Evolutionary conservation across 2,113 vertebrate genomes (phyloP), one percentile per base, ranked within the genome.

Genomic region (Calyptomena viridis): DNA sequence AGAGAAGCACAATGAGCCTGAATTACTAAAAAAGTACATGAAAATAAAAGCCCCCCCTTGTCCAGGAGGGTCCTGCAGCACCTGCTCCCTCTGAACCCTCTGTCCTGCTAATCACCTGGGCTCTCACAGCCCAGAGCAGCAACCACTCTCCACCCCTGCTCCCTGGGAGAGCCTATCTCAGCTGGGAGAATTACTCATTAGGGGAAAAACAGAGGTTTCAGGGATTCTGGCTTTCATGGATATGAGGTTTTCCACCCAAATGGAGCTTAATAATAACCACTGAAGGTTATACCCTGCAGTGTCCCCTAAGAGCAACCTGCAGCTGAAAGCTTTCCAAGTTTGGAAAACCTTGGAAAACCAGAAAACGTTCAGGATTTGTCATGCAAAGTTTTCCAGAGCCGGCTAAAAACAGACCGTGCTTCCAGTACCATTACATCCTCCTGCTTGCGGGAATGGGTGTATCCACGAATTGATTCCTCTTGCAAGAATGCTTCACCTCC

Each of bases 1-100:
- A 25, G 14, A 84, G 30, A 28, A 28, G 15, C 16, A 47, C 21
- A 23, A 56, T 4, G 4, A 1, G 15, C 7, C 15, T 12, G 5
- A 59, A 63, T 20, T 16, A 40, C 11, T 5, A 13, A 31, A 69
- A 46, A 31, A 62, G 14, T 27, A 47, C 4, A n/a, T n/a, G n/a
- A 63, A 63, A 71, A 66, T 3, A 21, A 33, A 81, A 66, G 16
- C 9, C 9, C 28, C 23, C 5, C 11, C 4, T 46, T 3, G 6
- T 18, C 17, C 1, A 0, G 2, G 3, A n/a, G 15, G 8, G n/a
- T 11, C 5, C 19, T 30, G 19, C 14, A 53, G n/a, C 40, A 50
- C 17, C 42, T 14, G 52, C 50, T 49, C 10, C 8, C 31, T 9
- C 11, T 3, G 11, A 58, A 17, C 14, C 14, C 44, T 44, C 33